These are phyloP conservation scores for Acropora tenuis DNA, from an alignment of 64 coral and sea anemone species.

Conservation along the genomic window DNA sequence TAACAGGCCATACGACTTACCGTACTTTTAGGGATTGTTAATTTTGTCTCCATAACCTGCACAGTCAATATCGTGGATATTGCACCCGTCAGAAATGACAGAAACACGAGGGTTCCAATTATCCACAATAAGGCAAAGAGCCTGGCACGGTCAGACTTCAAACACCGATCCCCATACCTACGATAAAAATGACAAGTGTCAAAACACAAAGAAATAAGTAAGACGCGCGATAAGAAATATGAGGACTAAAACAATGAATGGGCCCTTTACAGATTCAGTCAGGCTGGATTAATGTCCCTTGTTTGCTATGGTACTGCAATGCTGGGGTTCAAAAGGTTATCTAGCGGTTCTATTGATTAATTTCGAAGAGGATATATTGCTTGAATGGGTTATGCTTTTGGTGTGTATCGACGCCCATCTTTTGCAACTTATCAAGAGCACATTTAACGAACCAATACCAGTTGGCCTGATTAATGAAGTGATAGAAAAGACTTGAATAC, in stretches of 20 bases:
- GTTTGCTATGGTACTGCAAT: too few relatives aligned
- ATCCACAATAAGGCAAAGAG: conserved; percentile 35
- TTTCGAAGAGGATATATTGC: neutral
- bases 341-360: too few relatives aligned
- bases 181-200: neutral
- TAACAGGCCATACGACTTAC: neutral
- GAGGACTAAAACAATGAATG: too few relatives aligned
- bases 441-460: neutral
- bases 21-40: neutral
- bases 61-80: conserved; percentile 41
- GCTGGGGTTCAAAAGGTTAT: too few relatives aligned
- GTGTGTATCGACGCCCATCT: neutral
- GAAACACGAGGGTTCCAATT: neutral
- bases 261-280: too few relatives aligned
- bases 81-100: conserved; percentile 14
- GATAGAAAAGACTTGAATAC: too few relatives aligned
- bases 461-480: too few relatives aligned
- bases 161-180: conserved; percentile 60
- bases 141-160: neutral
- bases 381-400: neutral
- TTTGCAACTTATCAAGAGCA: too few relatives aligned
- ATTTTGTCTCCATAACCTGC: conserved; percentile 12
- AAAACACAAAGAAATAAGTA: neutral
- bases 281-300: too few relatives aligned
- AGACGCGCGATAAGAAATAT: too few relatives aligned